Evolutionary conservation across 2,797 vertebrate genomes (phyloP), one percentile per base, ranked within the genome.

Genomic region (Bufotes viridis): DNA sequence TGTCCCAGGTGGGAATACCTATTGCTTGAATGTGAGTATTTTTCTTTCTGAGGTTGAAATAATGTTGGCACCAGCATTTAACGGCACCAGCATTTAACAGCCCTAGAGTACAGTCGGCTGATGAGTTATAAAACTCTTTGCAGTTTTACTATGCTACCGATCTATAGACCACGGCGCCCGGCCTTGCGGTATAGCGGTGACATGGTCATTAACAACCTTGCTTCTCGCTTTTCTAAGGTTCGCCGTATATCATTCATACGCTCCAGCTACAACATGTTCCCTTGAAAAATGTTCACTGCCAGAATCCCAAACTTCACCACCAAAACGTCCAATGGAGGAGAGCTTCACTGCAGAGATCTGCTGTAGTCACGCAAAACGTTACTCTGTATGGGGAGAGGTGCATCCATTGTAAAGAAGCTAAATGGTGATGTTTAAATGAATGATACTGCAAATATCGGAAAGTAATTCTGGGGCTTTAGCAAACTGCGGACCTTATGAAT

Each of bases 71-170:
- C 26, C 76, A 26, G 53, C 20, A 17, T 26, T 58, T 78, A 57
- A 57, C n/a, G 49, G 79, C 58, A 15, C 26, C 76, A 26, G 53
- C 20, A 17, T 26, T 58, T 78, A 57, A 57, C n/a, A 63, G 79
- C 58, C 57, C 26, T 8, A 34, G 42, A 70, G 49, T 18, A 55
- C 57, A 69, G 18, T 14, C 55, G 14, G 34, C 57, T 70, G 49
- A 72, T 20, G 82, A 58, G 69, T 74, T 74, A 34, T 84, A 74
- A 60, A 60, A 20, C 82, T 84, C 69, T 60, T 22, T 15, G 82
- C 82, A 20, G 29, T 60, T 84, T 84, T 74, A 84, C 53, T 84
- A 72, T 74, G 69, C 69, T 75, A 84, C 74, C 69, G 82, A 84
- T 75, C 82, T 61, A n/a, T 74, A 75, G 26, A 57, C 57, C 70